Evolutionary conservation across 1,140 invertebrate species (phyloP), one percentile per base, ranked within the genome.

Genomic region (Drosophila mojavensis): DNA sequence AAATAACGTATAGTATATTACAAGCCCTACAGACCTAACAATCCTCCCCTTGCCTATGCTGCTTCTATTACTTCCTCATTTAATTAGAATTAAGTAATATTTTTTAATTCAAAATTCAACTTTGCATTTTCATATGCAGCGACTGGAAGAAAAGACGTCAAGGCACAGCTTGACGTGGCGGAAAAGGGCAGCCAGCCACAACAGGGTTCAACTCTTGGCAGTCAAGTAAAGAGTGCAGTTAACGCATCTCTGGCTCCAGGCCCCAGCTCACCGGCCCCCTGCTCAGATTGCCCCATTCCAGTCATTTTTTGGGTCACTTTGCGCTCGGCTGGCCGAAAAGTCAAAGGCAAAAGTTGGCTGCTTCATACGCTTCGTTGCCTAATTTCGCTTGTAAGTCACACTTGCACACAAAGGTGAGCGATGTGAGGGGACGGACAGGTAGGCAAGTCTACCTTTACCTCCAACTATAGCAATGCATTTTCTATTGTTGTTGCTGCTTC

Each of bases 321-420:
- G 72, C 58, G 76, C 73, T 78, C 66, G 48, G 76, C 36, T 73
- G 70, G 54, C 58, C 63, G 58, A 73, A 59, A 41, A 62, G 67
- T 62, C 68, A 51, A 53, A 67, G 53, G 9, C 41, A 39, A 11
- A 62, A 56, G 65, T 75, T 71, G 61, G 54, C 59, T 63, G 78
- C 66, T 63, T 73, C 53, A 30, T 50, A 84, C 69, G 81, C 81
- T 81, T 75, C 54, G 81, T 30, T 84, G 81, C 59, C 60, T 85
- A 72, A 84, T 77, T 75, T 74, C 41, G 65, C 33, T 76, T 80
- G 74, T 69, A 85, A 79, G 80, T 83, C 80, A 79, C 80, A 83
- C 80, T 83, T 76, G 70, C 20, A 45, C 45, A 6, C 43, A 36
- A 36, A 36, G 33, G 33, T 36, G 33, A 10, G 33, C 33, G 33